phyloP scores from a whole-genome alignment of 1,140 invertebrate species.

The Bombus pyrosoma region DNA sequence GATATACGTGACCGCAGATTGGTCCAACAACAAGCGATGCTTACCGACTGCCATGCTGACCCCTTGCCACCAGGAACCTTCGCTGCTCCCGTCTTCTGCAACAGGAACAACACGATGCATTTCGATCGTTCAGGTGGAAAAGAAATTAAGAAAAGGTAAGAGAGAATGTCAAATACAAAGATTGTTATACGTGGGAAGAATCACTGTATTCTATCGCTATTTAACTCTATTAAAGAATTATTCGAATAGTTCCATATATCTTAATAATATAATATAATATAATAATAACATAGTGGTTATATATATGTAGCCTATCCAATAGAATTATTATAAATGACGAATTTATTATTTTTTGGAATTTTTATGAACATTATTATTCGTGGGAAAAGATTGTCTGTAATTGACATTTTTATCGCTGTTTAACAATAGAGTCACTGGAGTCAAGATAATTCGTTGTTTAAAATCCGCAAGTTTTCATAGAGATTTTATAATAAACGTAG shows the following conservation, averaged over 20 bases:
- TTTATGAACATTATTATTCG: no score
- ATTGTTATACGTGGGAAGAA: not conserved
- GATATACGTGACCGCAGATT: constrained; percentile 66
- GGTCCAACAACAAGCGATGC: constrained; percentile 60
- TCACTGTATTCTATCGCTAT: no score
- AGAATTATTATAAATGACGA: no score
- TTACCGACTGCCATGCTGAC: constrained; percentile 78
- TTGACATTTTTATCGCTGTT: not conserved
- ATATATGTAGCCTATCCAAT: no score
- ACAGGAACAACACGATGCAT: not conserved
- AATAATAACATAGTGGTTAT: no score
- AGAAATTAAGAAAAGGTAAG: not conserved
- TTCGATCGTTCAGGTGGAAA: not conserved
- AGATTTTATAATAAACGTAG: not conserved
- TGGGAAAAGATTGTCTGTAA: not conserved
- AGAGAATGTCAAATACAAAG: not conserved
- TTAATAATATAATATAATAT: no score
- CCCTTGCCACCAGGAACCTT: constrained; percentile 34
- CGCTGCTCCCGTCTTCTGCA: constrained; percentile 4
- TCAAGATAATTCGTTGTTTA: not conserved
- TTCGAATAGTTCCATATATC: no score
- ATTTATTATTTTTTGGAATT: no score
- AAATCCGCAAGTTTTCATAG: no score
- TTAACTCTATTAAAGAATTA: no score
- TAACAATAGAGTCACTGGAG: not conserved